These are phyloP conservation scores for Drosophila pseudoobscura DNA, from an alignment of 1,140 invertebrate genomes.

Conservation along the genomic window DNA sequence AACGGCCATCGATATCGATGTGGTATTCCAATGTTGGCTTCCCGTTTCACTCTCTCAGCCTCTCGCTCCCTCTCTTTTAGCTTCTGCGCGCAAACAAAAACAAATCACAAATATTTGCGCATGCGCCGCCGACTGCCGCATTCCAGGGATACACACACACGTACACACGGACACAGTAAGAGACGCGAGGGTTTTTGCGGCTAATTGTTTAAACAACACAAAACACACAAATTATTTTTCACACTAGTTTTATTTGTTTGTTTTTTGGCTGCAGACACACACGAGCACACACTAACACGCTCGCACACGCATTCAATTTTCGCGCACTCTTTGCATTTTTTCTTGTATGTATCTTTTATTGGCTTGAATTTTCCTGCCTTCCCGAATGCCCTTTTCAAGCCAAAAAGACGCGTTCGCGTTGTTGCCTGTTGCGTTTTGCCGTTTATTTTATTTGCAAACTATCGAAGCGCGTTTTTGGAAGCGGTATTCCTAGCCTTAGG, in stretches of 20 bases:
- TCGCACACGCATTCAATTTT: slow-evolving; percentile 53
- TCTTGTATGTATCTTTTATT: slow-evolving; percentile 80
- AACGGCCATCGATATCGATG: slow-evolving; percentile 10
- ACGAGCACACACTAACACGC: slow-evolving; percentile 22
- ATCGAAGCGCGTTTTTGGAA: slow-evolving; percentile 2
- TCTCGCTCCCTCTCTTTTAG: slow-evolving; percentile 21
- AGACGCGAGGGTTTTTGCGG: slow-evolving; percentile 42
- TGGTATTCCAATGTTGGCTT: slow-evolving; percentile 33
- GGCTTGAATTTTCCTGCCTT: slow-evolving; percentile 66
- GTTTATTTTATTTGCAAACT: slow-evolving; percentile 18
- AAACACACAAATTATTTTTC: slow-evolving; percentile 44
- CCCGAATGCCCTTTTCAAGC: slow-evolving; percentile 63
- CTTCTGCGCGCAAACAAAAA: slow-evolving; percentile 10
- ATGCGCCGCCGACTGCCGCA: slow-evolving; percentile 61
- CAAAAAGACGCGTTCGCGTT: slow-evolving; percentile 35
- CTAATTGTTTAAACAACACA: slow-evolving; percentile 70
- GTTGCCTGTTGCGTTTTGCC: slow-evolving; percentile 7
- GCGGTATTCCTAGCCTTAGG: neutral
- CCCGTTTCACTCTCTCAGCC: neutral
- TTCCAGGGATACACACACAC: slow-evolving; percentile 57
- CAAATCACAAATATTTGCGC: slow-evolving; percentile 74
- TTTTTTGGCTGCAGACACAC: slow-evolving; percentile 24
- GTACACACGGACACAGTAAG: slow-evolving; percentile 9
- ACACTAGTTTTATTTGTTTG: slow-evolving; percentile 67
- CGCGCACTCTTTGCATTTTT: slow-evolving; percentile 66